Conservation (phyloP, 2,888 invertebrate species). For the Hypselothyrea guttata region DNA sequence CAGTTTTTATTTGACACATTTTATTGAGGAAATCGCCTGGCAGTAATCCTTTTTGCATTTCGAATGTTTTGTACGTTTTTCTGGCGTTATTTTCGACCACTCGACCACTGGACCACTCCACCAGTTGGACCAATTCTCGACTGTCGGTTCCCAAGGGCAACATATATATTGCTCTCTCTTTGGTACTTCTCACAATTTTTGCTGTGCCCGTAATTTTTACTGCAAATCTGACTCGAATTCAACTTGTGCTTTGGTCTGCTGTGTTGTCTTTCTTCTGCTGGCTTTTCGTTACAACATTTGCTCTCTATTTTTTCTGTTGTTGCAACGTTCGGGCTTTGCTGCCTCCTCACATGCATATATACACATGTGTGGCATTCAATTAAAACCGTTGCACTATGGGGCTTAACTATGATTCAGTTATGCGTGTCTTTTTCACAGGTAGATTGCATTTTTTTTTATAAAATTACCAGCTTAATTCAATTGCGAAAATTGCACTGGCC, state of each 20-base stretch:
- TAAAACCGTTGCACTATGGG: slow-evolving; percentile 35
- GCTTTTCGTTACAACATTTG: slow-evolving; percentile 33
- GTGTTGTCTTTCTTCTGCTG: slow-evolving; percentile 29
- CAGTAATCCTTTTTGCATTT: slow-evolving; percentile 56
- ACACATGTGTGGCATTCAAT: slow-evolving; percentile 42
- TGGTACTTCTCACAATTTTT: slow-evolving; percentile 4
- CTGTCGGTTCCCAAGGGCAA: slow-evolving; percentile 41
- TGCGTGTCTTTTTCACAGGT: slow-evolving; percentile 15
- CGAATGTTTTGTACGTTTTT: slow-evolving; percentile 36
- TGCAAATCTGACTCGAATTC: slow-evolving; percentile 46
- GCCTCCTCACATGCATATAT: slow-evolving; percentile 13
- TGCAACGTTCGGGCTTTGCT: slow-evolving; percentile 17
- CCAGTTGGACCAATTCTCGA: slow-evolving; percentile 24
- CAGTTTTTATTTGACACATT: slow-evolving; percentile 69
- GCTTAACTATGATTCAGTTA: slow-evolving; percentile 22
- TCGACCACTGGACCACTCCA: slow-evolving; percentile 2
- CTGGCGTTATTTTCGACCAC: no score
- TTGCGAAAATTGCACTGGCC: neutral
- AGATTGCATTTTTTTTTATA: slow-evolving; percentile 21
- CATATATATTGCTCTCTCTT: slow-evolving; percentile 13
- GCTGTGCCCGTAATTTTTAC: slow-evolving; percentile 29
- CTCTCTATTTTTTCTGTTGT: slow-evolving; percentile 6
- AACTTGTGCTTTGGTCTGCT: slow-evolving; percentile 18
- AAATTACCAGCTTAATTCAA: no score
- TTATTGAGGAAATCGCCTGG: slow-evolving; percentile 57